Evolutionary conservation across 2,888 invertebrate species (phyloP).

Genomic region (Drosophila emarginata): DNA sequence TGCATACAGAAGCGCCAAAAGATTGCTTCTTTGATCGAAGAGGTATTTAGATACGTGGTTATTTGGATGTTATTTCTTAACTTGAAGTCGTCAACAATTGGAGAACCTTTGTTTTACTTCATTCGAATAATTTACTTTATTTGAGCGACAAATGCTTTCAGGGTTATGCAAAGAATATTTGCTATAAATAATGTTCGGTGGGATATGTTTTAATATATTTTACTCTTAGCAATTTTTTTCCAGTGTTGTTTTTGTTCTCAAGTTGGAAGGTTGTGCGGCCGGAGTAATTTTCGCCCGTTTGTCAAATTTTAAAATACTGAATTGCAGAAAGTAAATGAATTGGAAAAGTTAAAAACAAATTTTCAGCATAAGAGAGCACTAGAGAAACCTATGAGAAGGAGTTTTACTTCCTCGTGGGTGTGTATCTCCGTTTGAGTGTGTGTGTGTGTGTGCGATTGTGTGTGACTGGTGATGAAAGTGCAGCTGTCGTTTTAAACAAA

Average conservation of each 20-base stretch:
- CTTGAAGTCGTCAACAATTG: too few relatives aligned
- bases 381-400: background rate
- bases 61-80: too few relatives aligned
- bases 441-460: slow-evolving; percentile 21
- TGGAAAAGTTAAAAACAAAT: background rate
- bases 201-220: too few relatives aligned
- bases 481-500: slow-evolving; percentile 71
- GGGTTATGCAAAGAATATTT: too few relatives aligned
- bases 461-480: slow-evolving; percentile 54
- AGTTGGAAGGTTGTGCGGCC: slow-evolving; percentile 3
- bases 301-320: background rate
- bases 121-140: too few relatives aligned
- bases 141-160: too few relatives aligned
- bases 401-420: background rate
- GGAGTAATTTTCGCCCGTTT: slow-evolving; percentile 1
- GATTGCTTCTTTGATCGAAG: too few relatives aligned
- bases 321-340: slow-evolving; percentile 4
- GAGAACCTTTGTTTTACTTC: too few relatives aligned
- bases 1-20: too few relatives aligned
- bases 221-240: background rate
- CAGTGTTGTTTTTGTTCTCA: slow-evolving; percentile 5
- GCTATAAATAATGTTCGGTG: too few relatives aligned
- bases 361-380: background rate
- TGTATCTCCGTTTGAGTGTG: background rate
- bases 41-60: too few relatives aligned